Conservation (phyloP, 1,140 invertebrate genomes). For the Oreohelix idahoensis region DNA sequence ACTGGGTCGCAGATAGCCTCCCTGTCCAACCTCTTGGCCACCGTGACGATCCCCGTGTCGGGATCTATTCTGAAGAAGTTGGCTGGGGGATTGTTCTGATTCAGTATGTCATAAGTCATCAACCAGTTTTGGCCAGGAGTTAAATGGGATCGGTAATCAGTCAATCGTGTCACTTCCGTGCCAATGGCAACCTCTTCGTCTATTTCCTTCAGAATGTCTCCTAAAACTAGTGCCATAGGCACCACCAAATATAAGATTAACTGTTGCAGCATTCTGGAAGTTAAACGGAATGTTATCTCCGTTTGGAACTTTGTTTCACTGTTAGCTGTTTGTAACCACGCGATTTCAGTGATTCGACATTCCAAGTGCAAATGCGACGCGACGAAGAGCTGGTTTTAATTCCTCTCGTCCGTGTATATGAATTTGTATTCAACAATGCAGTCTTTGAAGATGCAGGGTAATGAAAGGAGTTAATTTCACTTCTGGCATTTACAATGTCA, state of each 20-base stretch:
- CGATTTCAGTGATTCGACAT: no score
- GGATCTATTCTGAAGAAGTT: slow-evolving; percentile 47
- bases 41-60: slow-evolving; percentile 41
- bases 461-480: no score
- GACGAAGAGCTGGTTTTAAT: no score
- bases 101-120: slow-evolving; percentile 41
- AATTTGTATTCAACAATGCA: no score
- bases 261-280: not conserved
- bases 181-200: not conserved
- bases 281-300: no score
- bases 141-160: not conserved
- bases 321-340: no score
- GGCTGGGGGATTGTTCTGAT: slow-evolving; percentile 39
- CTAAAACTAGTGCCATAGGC: not conserved
- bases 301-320: no score
- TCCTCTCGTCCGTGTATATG: no score
- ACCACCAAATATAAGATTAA: not conserved
- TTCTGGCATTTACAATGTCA: no score
- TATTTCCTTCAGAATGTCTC: not conserved
- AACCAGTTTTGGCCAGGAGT: not conserved
- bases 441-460: no score
- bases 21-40: slow-evolving; percentile 48
- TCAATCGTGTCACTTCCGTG: not conserved
- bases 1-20: slow-evolving; percentile 50
- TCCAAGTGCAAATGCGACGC: no score